A percentile compares a stretch with the other conserved stretches of the same genome.
These are phyloP conservation scores for Tetramorium alpestre DNA, from an alignment of 1,140 invertebrate species.

Conservation along the genomic window DNA sequence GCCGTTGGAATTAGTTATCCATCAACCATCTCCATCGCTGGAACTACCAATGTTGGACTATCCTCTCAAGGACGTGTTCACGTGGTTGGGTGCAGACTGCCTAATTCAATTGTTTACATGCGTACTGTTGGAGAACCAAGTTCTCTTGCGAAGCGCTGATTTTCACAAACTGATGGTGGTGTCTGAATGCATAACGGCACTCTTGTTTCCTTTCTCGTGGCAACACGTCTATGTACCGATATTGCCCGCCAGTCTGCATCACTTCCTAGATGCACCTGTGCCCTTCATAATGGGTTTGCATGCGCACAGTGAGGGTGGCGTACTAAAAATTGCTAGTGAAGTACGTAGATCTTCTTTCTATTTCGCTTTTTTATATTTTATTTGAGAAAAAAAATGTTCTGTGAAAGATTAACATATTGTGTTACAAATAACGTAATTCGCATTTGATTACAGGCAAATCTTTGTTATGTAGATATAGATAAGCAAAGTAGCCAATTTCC, in stretches of 20 bases:
- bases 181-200: conserved; percentile 95
- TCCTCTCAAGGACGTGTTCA: conserved; percentile 94
- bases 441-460: conserved; percentile 88
- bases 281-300: conserved; percentile 99
- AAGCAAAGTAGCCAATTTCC: conserved; percentile 96
- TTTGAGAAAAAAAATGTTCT: not conserved
- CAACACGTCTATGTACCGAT: conserved; percentile 99
- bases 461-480: conserved; percentile 99
- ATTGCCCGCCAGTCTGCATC: conserved; percentile 96
- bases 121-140: conserved; percentile 98
- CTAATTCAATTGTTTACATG: conserved; percentile 98
- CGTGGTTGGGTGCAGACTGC: conserved; percentile 94
- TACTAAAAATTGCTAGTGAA: conserved; percentile 88
- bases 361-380: not conserved
- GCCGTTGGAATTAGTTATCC: conserved; percentile 89
- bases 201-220: conserved; percentile 98
- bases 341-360: conserved; percentile 76
- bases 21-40: conserved; percentile 89
- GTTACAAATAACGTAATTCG: not conserved
- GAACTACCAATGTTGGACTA: conserved; percentile 98
- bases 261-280: conserved; percentile 99
- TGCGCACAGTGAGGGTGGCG: conserved; percentile 86
- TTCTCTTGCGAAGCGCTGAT: conserved; percentile 96
- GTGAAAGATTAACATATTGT: not conserved
- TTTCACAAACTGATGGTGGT: conserved; percentile 98